Percentiles rank a stretch among this genome's conserved stretches.
These are phyloP conservation scores for Helarctos malayanus DNA, from an alignment of 2,797 vertebrate genomes.

Conservation along the genomic window DNA sequence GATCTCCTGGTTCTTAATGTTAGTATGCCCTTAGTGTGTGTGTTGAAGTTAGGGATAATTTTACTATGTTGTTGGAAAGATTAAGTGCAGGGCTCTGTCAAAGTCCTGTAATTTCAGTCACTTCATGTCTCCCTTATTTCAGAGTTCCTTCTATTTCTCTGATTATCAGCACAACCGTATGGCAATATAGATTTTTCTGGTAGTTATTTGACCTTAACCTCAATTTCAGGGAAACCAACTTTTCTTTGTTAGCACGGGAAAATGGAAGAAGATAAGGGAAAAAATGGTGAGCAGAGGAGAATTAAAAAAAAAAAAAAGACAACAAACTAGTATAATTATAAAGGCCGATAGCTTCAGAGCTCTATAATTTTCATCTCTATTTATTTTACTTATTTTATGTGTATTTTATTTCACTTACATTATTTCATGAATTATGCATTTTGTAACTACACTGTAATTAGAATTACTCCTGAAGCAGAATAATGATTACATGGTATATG, in stretches of 20 bases:
- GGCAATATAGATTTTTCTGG: neutral
- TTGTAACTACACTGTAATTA: neutral
- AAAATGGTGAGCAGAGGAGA: neutral
- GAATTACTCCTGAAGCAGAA: neutral
- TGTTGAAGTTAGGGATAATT: neutral
- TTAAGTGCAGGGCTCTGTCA: neutral
- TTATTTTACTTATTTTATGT: neutral
- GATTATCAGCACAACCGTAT: neutral
- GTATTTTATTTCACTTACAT: neutral
- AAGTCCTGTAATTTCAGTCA: neutral
- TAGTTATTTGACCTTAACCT: neutral
- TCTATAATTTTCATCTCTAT: neutral
- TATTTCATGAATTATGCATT: conserved; percentile 13
- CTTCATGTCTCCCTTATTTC: neutral
- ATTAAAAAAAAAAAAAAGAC: neutral
- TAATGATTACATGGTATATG: neutral
- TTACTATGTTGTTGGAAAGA: neutral
- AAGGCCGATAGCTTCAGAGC: neutral
- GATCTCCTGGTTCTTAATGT: neutral
- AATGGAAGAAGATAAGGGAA: neutral
- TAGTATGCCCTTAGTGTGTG: neutral
- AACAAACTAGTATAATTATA: neutral
- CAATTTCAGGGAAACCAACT: neutral
- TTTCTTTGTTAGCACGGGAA: neutral
- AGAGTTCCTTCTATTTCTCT: neutral